phyloP scores from a whole-genome alignment of 2,113 vertebrate genomes.

The Carettochelys insculpta region DNA sequence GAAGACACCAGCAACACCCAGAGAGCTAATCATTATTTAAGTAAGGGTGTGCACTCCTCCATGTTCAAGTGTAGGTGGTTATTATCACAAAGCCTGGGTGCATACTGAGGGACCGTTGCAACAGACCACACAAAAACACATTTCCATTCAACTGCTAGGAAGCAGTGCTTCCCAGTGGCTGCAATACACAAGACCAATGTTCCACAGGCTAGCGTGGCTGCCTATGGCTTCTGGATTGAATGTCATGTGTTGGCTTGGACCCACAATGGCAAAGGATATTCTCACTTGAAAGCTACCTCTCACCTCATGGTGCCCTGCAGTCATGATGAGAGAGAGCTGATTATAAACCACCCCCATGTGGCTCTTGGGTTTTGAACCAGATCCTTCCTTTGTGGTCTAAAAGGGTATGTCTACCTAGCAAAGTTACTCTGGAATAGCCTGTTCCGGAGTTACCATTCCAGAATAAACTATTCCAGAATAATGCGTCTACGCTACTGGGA shows the following conservation, averaged over 20 bases:
- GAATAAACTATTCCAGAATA: too few relatives aligned
- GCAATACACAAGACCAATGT: neutral
- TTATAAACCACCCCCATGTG: accelerated
- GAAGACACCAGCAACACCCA: neutral
- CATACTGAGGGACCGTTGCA: too few relatives aligned
- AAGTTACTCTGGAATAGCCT: too few relatives aligned
- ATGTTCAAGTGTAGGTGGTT: neutral
- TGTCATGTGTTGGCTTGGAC: neutral
- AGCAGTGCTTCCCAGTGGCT: neutral
- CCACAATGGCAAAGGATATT: neutral
- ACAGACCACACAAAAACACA: too few relatives aligned
- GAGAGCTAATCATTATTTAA: conserved; percentile 7
- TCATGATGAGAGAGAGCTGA: neutral
- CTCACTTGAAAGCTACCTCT: neutral
- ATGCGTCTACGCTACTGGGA: too few relatives aligned
- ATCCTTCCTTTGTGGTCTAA: neutral
- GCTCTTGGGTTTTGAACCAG: neutral
- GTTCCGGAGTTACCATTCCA: too few relatives aligned
- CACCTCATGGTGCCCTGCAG: neutral
- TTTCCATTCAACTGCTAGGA: too few relatives aligned
- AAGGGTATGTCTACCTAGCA: too few relatives aligned
- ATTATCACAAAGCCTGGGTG: neutral
- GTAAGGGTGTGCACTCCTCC: neutral
- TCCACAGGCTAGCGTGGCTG: neutral
- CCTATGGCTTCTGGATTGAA: neutral